These are phyloP conservation scores for Amblyjoppa fuscipennis DNA, from an alignment of 2,888 invertebrate species.

Conservation along the genomic window DNA sequence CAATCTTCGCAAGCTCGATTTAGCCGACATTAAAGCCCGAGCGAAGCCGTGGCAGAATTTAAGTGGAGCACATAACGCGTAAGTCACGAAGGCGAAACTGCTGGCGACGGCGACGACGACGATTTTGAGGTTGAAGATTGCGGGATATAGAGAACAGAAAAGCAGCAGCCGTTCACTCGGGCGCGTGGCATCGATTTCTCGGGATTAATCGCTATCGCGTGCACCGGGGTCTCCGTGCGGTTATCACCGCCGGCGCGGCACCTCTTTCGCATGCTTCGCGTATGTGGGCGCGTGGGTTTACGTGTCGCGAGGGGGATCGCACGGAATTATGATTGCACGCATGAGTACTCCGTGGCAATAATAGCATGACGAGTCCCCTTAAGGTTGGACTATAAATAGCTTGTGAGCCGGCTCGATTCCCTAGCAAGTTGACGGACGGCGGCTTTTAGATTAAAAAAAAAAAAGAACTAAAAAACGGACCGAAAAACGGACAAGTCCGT, in stretches of 20 bases:
- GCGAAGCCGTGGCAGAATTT: constrained; percentile 3
- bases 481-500: no score
- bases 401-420: no score
- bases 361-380: not conserved
- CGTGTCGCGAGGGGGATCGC: not conserved
- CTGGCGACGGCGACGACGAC: not conserved
- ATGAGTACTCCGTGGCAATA: not conserved
- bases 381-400: not conserved
- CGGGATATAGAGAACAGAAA: not conserved
- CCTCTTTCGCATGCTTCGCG: constrained; percentile 17
- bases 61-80: constrained; percentile 33
- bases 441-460: no score
- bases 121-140: not conserved
- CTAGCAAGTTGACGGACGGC: no score
- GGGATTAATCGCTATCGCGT: constrained; percentile 68
- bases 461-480: no score
- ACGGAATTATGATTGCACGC: not conserved
- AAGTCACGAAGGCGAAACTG: not conserved
- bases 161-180: constrained; percentile 7
- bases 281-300: not conserved
- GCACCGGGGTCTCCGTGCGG: constrained; percentile 22
- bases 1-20: constrained; percentile 49
- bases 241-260: constrained; percentile 21
- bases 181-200: constrained; percentile 61
- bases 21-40: constrained; percentile 29